phyloP scores from a whole-genome alignment of 30 jellyfish, hydroid and myxozoan species.

The Aurelia aurita region DNA sequence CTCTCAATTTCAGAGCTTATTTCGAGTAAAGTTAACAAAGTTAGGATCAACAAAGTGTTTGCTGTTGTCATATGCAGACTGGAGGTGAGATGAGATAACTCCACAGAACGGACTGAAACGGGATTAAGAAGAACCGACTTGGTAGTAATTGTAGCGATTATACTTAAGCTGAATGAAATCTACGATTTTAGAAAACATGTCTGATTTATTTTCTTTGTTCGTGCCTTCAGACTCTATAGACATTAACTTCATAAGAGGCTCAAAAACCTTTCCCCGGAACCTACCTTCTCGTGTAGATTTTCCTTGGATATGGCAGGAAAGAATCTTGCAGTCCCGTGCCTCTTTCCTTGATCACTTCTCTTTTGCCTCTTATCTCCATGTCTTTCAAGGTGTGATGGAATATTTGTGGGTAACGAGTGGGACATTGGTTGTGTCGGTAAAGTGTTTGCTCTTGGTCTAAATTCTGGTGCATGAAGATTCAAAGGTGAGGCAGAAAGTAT shows the following conservation, averaged over 20 bases:
- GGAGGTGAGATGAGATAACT: too few species aligned
- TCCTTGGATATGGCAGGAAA: slow-evolving; percentile 93
- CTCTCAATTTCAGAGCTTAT: too few species aligned
- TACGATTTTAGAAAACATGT: too few species aligned
- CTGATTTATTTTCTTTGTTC: too few species aligned
- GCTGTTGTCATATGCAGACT: too few species aligned
- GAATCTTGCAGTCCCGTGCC: slow-evolving; percentile 68
- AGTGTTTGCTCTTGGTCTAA: slow-evolving; percentile 85
- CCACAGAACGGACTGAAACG: too few species aligned
- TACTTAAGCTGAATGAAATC: too few species aligned
- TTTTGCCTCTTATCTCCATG: slow-evolving; percentile 52
- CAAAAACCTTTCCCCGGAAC: neutral
- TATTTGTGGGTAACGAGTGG: slow-evolving; percentile 81
- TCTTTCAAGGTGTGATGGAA: slow-evolving; percentile 55
- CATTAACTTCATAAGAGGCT: neutral
- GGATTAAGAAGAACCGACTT: too few species aligned
- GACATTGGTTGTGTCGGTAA: slow-evolving; percentile 61
- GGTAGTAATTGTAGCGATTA: too few species aligned
- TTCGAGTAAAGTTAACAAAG: too few species aligned
- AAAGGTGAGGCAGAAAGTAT: slow-evolving; percentile 74
- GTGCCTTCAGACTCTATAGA: neutral
- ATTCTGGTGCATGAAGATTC: slow-evolving; percentile 86
- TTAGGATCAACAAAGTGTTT: too few species aligned
- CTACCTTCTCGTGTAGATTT: slow-evolving; percentile 77
- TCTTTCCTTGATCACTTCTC: slow-evolving; percentile 33